A percentile compares a stretch with the other conserved stretches of the same genome.
phyloP scores from a whole-genome alignment of 2,888 invertebrate species.

The Cosmia pyralina region DNA sequence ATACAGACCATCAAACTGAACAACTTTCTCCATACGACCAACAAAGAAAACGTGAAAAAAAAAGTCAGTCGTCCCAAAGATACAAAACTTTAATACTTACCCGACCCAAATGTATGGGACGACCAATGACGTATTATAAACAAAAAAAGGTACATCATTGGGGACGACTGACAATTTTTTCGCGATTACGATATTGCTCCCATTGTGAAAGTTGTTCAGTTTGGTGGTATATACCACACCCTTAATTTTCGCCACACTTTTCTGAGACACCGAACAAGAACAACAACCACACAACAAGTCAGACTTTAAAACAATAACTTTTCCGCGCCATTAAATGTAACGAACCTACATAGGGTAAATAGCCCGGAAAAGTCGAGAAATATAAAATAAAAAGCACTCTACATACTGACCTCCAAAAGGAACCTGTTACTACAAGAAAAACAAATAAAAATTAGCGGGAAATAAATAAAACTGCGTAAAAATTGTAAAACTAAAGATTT shows the following conservation, averaged over 20 bases:
- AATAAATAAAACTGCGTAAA: slow-evolving; percentile 47
- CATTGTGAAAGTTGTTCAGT: not conserved
- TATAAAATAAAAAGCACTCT: slow-evolving; percentile 41
- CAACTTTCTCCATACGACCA: too few relatives aligned
- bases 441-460: slow-evolving; percentile 53
- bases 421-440: slow-evolving; percentile 67
- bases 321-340: not conserved
- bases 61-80: not conserved
- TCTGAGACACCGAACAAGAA: too few relatives aligned
- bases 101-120: too few relatives aligned
- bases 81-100: not conserved
- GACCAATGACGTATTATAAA: too few relatives aligned
- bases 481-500: slow-evolving; percentile 19
- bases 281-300: too few relatives aligned
- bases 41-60: not conserved
- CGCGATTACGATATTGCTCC: not conserved
- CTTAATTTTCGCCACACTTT: too few relatives aligned
- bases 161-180: too few relatives aligned
- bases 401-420: slow-evolving; percentile 74
- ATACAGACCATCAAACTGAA: too few relatives aligned
- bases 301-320: not conserved
- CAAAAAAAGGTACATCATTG: too few relatives aligned
- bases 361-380: not conserved
- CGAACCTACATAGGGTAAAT: not conserved
- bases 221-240: not conserved